Evolutionary conservation across 1,140 invertebrate genomes (phyloP).

Genomic region (Dinoponera quadriceps): DNA sequence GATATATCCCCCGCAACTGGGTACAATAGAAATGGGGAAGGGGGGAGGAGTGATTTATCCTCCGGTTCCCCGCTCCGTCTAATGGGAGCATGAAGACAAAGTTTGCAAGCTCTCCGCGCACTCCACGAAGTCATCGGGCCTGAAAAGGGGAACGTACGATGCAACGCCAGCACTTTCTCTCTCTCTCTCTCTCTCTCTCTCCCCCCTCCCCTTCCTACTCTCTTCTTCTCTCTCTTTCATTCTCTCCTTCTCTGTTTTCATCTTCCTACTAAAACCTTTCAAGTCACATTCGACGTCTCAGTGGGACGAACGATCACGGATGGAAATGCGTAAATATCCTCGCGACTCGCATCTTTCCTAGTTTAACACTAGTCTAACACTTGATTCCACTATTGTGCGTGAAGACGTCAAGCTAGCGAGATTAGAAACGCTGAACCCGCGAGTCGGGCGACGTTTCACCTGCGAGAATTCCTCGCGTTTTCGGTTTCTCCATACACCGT

Average conservation of each 20-base stretch:
- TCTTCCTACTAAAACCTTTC: constrained; percentile 31
- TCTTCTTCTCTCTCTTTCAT: neutral
- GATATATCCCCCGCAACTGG: constrained; percentile 43
- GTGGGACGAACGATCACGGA: constrained; percentile 29
- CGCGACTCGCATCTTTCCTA: constrained; percentile 10
- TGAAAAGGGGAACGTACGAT: constrained; percentile 49
- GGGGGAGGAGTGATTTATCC: constrained; percentile 65
- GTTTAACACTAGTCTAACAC: neutral
- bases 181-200: neutral
- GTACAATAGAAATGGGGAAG: constrained; percentile 53
- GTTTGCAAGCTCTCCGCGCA: constrained; percentile 47
- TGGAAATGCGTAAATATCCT: constrained; percentile 43
- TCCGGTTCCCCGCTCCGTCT: constrained; percentile 29
- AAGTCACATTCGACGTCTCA: constrained; percentile 29
- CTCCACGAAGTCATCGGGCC: constrained; percentile 42
- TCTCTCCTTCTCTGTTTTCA: neutral
- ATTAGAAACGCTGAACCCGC: constrained; percentile 14
- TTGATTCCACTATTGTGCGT: constrained; percentile 25
- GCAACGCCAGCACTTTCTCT: neutral
- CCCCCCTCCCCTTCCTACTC: neutral
- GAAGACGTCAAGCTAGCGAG: constrained; percentile 4
- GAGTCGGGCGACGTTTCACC: neutral
- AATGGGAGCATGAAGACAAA: constrained; percentile 67
- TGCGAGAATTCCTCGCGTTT: too few relatives aligned
- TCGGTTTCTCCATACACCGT: too few relatives aligned